phyloP scores from a whole-genome alignment of 2,113 vertebrate genomes.

The Polyodon spathula region DNA sequence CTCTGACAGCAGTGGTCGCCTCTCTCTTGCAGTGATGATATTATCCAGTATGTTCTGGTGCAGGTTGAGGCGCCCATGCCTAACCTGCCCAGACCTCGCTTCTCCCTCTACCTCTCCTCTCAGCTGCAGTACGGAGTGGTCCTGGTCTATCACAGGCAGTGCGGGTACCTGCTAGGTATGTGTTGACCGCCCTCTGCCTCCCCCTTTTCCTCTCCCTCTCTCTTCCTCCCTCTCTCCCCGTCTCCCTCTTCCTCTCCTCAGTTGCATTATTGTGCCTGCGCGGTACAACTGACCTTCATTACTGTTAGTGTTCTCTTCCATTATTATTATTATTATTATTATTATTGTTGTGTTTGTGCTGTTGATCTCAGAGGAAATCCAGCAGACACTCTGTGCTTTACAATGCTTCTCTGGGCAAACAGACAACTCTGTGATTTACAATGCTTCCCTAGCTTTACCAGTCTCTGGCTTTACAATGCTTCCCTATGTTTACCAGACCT shows the following conservation, averaged over 20 bases:
- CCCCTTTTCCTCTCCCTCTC: neutral
- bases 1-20: neutral
- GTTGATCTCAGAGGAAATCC: slow-evolving; percentile 58
- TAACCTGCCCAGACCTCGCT: slow-evolving; percentile 60
- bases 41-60: slow-evolving; percentile 66
- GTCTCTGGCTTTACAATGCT: no score
- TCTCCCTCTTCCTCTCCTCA: neutral
- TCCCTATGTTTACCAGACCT: no score
- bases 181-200: no score
- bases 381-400: no score
- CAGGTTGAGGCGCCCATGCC: slow-evolving; percentile 45
- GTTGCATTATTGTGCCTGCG: neutral
- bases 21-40: slow-evolving; percentile 53
- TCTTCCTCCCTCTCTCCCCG: no score
- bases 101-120: slow-evolving; percentile 79
- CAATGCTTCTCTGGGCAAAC: slow-evolving; percentile 47
- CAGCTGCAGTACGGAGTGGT: slow-evolving; percentile 77
- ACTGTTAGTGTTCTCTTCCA: no score
- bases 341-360: slow-evolving; percentile 8
- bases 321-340: neutral
- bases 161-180: slow-evolving; percentile 61
- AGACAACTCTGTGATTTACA: no score
- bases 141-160: slow-evolving; percentile 69
- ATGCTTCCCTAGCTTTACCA: no score
- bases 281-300: no score